These are phyloP conservation scores for Buphagus erythrorhynchus DNA, from an alignment of 2,797 vertebrate species.

Conservation along the genomic window DNA sequence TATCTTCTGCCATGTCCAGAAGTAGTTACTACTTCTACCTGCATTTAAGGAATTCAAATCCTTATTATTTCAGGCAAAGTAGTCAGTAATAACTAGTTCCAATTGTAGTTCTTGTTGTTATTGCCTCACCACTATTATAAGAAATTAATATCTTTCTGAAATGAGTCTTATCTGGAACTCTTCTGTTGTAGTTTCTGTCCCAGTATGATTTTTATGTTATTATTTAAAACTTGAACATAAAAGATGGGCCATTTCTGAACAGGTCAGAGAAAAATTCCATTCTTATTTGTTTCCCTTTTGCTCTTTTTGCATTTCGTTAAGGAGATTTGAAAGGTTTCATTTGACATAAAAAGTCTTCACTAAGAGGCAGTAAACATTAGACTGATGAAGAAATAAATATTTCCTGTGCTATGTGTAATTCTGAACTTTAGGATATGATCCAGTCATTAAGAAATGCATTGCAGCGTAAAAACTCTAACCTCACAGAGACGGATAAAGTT, in stretches of 20 bases:
- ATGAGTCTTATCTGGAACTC: neutral
- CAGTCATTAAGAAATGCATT: slow-evolving; percentile 14
- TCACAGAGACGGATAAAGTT: neutral
- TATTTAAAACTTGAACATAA: neutral
- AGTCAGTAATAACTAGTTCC: neutral
- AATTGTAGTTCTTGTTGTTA: neutral
- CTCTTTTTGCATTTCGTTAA: neutral
- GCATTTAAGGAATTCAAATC: neutral
- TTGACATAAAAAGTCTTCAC: neutral
- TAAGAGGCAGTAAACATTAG: neutral
- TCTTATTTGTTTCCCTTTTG: neutral
- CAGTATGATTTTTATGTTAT: neutral
- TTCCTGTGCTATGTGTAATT: slow-evolving; percentile 14
- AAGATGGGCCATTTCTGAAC: neutral
- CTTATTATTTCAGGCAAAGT: neutral
- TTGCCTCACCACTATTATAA: neutral
- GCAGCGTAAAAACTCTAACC: neutral
- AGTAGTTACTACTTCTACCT: neutral
- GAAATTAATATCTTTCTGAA: neutral
- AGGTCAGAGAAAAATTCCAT: neutral
- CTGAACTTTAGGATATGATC: slow-evolving; percentile 19
- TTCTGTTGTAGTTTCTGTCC: neutral
- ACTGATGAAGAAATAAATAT: slow-evolving; percentile 18
- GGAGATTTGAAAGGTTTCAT: neutral
- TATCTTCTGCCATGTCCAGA: neutral